Base-by-base conservation (phyloP, 2,888 invertebrate genomes). In the Ernsta delagoae region DNA sequence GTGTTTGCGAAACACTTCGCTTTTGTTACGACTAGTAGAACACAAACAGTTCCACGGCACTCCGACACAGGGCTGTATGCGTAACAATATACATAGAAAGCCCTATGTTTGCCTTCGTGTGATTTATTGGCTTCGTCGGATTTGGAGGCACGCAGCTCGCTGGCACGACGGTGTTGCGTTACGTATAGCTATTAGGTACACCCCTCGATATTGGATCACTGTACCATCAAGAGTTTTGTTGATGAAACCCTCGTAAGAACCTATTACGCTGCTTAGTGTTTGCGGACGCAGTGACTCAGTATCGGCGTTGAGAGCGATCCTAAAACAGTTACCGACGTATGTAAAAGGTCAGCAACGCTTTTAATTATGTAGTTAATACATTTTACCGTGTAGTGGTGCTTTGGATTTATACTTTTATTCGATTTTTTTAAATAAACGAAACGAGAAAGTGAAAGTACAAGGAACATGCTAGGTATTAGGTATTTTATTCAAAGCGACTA, bases 61-160 rank as follows among this genome's bases (percentile, higher is more conserved):
- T 74, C 77, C 80, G 80, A 86, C 83, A 82, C 76, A n/a, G n/a
- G 81, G 78, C 79, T 82, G 79, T 79, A 77, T 78, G 81, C 80
- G 88, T 86, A 88, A 89, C 88, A 84, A 83, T 89, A 89, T 86
- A 87, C 86, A 89, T 83, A 84, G 86, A 87, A 86, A 85, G 83
- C 87, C 89, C 86, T 89, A 80, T 92, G 92, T 92, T 92, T 93
- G 88, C 88, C 83, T 93, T 90, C 93, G 93, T 94, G 93, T 93
- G 93, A 92, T 93, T 92, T 93, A 94, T 93, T 89, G 92, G 92
- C 90, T 92, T 89, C 92, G 87, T 79, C 80, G 93, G 93, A 92
- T 94, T 93, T 93, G 87, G 84, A 86, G 84, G 82, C 90, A 89
- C 89, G 89, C 88, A 88, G 81, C 81, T 79, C 71, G 75, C 74